Conservation (phyloP, 2,797 vertebrate species). For the Glossophaga mutica region DNA sequence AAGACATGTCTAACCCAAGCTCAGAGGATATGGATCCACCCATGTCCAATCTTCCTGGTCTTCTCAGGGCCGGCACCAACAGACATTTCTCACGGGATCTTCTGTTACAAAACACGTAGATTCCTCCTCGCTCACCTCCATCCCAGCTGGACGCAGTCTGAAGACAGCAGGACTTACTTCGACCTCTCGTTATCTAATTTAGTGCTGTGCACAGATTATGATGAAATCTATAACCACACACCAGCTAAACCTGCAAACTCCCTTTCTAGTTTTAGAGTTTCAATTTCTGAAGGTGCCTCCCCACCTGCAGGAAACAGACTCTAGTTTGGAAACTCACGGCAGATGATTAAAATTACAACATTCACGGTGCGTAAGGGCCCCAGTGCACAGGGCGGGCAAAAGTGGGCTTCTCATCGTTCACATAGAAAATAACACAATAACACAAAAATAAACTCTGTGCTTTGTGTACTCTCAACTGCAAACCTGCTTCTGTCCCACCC, state of each 20-base stretch:
- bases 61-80: background rate
- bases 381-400: background rate
- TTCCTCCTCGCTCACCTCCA: background rate
- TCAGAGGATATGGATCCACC: background rate
- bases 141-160: background rate
- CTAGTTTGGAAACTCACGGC: background rate
- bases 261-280: background rate
- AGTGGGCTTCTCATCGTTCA: background rate
- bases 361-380: background rate
- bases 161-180: background rate
- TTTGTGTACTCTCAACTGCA: background rate
- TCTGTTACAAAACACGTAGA: background rate
- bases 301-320: background rate
- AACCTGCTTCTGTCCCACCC: background rate
- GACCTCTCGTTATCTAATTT: background rate
- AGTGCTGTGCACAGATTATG: rapidly evolving
- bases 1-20: background rate
- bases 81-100: background rate
- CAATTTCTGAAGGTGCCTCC: background rate
- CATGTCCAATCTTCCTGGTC: background rate
- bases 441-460: background rate
- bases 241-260: background rate
- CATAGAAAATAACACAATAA: background rate
- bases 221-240: background rate
- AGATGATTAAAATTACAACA: background rate